phyloP scores from a whole-genome alignment of 2,888 invertebrate species.

The Morpho deidamia region DNA sequence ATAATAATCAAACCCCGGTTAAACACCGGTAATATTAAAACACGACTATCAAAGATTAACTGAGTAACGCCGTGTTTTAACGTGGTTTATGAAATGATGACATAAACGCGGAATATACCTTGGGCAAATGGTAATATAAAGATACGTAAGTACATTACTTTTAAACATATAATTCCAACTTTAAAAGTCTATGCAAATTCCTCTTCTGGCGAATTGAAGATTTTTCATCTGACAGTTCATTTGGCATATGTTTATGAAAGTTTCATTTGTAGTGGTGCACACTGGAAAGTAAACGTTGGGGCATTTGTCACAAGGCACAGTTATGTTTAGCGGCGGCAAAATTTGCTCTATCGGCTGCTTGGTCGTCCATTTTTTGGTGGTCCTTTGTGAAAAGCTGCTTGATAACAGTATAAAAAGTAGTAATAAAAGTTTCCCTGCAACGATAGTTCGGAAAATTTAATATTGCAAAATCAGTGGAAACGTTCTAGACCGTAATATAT shows the following conservation, averaged over 20 bases:
- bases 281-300: conserved; percentile 38
- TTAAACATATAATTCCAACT: neutral
- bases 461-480: neutral
- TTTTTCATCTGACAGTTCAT: conserved; percentile 27
- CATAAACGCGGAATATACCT: no score
- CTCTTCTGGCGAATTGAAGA: conserved; percentile 21
- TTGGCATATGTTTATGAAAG: conserved; percentile 32
- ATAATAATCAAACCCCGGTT: no score
- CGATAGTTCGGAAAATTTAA: neutral
- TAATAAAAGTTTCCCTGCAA: conserved; percentile 9
- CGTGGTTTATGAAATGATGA: no score
- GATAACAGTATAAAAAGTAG: neutral
- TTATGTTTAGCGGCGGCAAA: conserved; percentile 23
- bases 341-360: conserved; percentile 6
- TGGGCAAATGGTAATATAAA: neutral
- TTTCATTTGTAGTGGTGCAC: conserved; percentile 30
- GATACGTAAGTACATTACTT: neutral
- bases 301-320: conserved; percentile 25
- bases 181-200: conserved; percentile 31
- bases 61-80: no score
- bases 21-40: no score
- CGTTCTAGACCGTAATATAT: neutral
- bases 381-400: neutral
- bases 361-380: conserved; percentile 7
- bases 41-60: no score